These are phyloP conservation scores for Chelonoidis abingdonii DNA, from an alignment of 2,113 vertebrate genomes.

Conservation along the genomic window DNA sequence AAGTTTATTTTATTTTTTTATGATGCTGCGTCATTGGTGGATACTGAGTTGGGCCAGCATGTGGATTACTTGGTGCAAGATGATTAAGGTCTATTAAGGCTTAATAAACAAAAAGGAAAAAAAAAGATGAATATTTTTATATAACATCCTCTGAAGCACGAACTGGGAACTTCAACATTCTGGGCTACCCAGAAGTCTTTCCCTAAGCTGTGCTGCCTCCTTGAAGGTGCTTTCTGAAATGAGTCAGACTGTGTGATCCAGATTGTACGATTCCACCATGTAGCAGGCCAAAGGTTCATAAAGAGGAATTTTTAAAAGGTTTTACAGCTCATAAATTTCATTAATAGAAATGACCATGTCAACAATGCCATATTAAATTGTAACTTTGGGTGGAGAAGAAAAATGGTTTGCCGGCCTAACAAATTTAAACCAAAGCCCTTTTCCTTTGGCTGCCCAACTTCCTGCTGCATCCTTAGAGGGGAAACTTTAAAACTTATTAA, in stretches of 20 bases:
- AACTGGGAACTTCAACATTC: neutral
- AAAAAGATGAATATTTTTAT: conserved; percentile 4
- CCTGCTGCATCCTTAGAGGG: neutral
- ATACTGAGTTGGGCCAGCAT: neutral
- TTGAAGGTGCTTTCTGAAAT: neutral
- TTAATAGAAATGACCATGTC: neutral
- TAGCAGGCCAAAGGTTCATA: neutral
- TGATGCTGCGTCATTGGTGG: conserved; percentile 13
- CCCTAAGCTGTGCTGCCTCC: neutral
- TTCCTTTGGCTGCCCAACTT: neutral
- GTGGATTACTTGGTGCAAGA: conserved; percentile 3
- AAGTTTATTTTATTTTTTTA: neutral
- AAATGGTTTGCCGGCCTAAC: neutral
- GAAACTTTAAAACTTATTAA: neutral
- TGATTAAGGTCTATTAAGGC: conserved; percentile 28
- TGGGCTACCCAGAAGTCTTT: neutral
- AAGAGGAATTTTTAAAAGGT: neutral
- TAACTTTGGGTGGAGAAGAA: neutral
- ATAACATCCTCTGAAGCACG: neutral
- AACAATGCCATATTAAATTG: neutral
- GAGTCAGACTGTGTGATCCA: neutral
- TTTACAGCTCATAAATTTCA: neutral
- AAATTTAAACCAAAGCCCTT: neutral
- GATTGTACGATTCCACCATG: neutral
- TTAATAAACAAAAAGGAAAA: conserved; percentile 12